Percentiles rank a stretch among this genome's conserved stretches.
Conservation (phyloP, 2,113 vertebrate species). For the Psettodes erumei region DNA sequence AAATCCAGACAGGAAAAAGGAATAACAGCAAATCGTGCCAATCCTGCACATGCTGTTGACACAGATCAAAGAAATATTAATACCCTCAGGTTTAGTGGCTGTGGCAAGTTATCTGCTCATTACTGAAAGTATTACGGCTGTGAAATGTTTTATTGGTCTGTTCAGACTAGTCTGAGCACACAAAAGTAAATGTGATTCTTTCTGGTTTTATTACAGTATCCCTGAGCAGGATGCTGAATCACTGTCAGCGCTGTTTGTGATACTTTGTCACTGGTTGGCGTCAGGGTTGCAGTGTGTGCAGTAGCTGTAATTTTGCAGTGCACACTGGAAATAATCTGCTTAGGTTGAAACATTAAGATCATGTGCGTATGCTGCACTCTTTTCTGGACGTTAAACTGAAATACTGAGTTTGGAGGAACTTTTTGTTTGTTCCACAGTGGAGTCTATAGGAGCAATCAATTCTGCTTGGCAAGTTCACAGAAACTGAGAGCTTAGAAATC, state of each 20-base stretch:
- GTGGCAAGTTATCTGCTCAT: background rate
- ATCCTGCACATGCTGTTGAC: conserved; percentile 4
- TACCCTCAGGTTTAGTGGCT: background rate
- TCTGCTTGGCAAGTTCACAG: conserved; percentile 3
- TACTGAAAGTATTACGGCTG: background rate
- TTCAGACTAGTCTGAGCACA: background rate
- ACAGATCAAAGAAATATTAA: background rate
- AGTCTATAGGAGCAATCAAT: background rate
- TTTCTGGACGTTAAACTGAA: conserved; percentile 1
- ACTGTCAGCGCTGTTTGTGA: background rate
- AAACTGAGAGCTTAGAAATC: background rate
- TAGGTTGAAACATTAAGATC: conserved; percentile 62
- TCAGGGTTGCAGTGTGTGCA: background rate
- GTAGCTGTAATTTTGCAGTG: background rate
- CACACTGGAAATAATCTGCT: background rate
- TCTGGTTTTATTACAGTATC: background rate
- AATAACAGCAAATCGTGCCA: background rate
- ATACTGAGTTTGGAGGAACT: background rate
- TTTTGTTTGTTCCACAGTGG: background rate
- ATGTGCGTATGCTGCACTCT: background rate
- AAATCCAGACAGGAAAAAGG: background rate
- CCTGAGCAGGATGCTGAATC: conserved; percentile 4
- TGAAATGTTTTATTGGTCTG: background rate
- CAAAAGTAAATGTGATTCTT: background rate
- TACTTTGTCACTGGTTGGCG: background rate